Evolutionary conservation across 2,797 vertebrate genomes (phyloP).

Genomic region (Falco rusticolus): DNA sequence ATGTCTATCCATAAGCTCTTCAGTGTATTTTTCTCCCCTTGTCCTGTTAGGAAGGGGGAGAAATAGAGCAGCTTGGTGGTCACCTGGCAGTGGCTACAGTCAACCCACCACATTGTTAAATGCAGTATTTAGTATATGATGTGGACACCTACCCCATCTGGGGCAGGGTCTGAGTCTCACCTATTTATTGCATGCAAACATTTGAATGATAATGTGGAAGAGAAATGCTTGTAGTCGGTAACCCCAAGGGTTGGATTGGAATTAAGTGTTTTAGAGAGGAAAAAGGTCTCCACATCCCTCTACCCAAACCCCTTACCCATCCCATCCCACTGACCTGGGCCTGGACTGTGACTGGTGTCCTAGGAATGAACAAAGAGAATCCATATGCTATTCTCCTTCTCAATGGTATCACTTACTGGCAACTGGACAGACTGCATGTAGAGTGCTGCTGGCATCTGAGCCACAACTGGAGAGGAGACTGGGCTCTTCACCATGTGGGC

Average conservation of each 20-base stretch:
- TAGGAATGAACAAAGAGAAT: conserved; percentile 59
- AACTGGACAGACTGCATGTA: conserved; percentile 82
- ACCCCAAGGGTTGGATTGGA: neutral
- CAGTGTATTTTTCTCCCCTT: neutral
- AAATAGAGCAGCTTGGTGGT: neutral
- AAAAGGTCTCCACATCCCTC: conserved; percentile 8
- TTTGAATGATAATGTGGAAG: neutral
- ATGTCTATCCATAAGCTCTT: neutral
- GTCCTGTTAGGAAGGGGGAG: neutral
- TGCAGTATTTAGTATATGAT: neutral
- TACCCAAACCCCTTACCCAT: conserved; percentile 30
- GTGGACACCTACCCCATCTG: neutral
- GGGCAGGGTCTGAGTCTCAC: neutral
- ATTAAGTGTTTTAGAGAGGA: neutral
- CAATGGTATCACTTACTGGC: conserved; percentile 77
- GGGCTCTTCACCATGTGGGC: conserved; percentile 78
- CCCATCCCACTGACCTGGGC: conserved; percentile 50
- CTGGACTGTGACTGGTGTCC: conserved; percentile 30
- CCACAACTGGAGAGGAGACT: conserved; percentile 71
- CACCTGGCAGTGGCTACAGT: neutral
- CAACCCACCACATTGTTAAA: neutral
- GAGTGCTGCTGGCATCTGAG: conserved; percentile 80
- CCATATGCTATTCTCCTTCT: conserved; percentile 23
- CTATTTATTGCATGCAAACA: neutral
- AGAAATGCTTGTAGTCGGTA: neutral